Percentiles rank a stretch among this genome's conserved stretches.
Evolutionary conservation across 2,888 invertebrate species (phyloP).

Genomic region (Gari tellinella): DNA sequence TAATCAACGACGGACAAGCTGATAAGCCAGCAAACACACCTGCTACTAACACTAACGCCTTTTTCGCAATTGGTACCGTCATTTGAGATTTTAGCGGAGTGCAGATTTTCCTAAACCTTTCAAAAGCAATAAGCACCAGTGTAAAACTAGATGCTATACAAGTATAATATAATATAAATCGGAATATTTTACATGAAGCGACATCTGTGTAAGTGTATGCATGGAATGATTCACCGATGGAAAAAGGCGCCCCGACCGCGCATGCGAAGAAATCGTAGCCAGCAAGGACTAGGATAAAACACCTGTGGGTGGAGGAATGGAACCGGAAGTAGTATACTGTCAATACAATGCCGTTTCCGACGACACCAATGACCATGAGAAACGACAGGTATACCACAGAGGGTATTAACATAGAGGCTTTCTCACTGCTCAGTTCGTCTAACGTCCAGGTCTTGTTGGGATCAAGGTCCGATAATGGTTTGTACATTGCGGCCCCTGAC

Average conservation of each 20-base stretch:
- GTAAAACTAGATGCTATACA: slow-evolving; percentile 53
- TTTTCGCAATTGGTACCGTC: slow-evolving; percentile 40
- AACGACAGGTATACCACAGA: slow-evolving; percentile 42
- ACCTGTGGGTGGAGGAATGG: slow-evolving; percentile 43
- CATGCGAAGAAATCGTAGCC: slow-evolving; percentile 52
- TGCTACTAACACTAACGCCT: slow-evolving; percentile 37
- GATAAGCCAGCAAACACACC: slow-evolving; percentile 39
- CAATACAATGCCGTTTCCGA: slow-evolving; percentile 44
- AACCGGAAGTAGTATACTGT: slow-evolving; percentile 53
- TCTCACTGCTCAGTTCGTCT: slow-evolving; percentile 40
- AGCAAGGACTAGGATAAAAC: slow-evolving; percentile 50
- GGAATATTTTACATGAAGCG: slow-evolving; percentile 46
- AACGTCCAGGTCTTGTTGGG: slow-evolving; percentile 30
- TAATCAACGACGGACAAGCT: slow-evolving; percentile 36
- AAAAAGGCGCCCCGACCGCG: slow-evolving; percentile 44
- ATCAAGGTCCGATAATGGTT: slow-evolving; percentile 32
- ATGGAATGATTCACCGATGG: slow-evolving; percentile 47
- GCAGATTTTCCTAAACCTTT: slow-evolving; percentile 54
- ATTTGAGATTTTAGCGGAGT: slow-evolving; percentile 54
- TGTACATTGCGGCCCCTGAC: too few relatives aligned
- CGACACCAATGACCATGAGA: slow-evolving; percentile 33
- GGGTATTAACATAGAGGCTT: slow-evolving; percentile 25
- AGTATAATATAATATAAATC: slow-evolving; percentile 52
- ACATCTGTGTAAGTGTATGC: slow-evolving; percentile 44
- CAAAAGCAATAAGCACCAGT: slow-evolving; percentile 51